Evolutionary conservation across 2,797 vertebrate species (phyloP).

Genomic region (Dipus sagitta): DNA sequence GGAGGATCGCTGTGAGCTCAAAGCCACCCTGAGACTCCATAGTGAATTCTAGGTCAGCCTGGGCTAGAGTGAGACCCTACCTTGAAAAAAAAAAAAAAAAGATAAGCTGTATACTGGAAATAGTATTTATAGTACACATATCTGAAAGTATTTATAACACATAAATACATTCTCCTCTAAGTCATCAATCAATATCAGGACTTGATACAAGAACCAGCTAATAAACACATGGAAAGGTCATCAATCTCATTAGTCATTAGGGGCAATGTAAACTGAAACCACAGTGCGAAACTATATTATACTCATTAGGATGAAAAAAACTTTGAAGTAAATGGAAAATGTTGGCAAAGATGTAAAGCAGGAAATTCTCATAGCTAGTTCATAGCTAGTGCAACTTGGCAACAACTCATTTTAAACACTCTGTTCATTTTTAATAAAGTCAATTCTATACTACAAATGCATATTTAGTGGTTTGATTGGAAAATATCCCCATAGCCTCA

Average conservation of each 20-base stretch:
- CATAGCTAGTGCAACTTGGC: slow-evolving; percentile 6
- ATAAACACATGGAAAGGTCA: neutral
- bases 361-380: slow-evolving; percentile 11
- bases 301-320: neutral
- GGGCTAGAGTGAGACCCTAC: too few species aligned
- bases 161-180: neutral
- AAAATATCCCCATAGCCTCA: too few species aligned
- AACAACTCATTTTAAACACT: slow-evolving; percentile 39
- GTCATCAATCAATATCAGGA: slow-evolving; percentile 34
- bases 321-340: slow-evolving; percentile 49
- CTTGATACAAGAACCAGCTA: neutral
- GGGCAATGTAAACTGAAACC: slow-evolving; percentile 47
- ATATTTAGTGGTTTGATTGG: neutral
- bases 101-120: neutral
- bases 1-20: too few species aligned
- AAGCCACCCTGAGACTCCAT: too few species aligned
- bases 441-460: neutral
- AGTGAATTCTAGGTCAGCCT: too few species aligned
- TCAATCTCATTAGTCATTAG: neutral
- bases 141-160: slow-evolving; percentile 18
- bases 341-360: slow-evolving; percentile 13
- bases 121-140: slow-evolving; percentile 10
- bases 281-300: neutral
- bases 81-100: neutral
- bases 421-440: slow-evolving; percentile 7